Evolutionary conservation across 2,888 invertebrate genomes (phyloP).

Genomic region (Pyrrhia umbra): DNA sequence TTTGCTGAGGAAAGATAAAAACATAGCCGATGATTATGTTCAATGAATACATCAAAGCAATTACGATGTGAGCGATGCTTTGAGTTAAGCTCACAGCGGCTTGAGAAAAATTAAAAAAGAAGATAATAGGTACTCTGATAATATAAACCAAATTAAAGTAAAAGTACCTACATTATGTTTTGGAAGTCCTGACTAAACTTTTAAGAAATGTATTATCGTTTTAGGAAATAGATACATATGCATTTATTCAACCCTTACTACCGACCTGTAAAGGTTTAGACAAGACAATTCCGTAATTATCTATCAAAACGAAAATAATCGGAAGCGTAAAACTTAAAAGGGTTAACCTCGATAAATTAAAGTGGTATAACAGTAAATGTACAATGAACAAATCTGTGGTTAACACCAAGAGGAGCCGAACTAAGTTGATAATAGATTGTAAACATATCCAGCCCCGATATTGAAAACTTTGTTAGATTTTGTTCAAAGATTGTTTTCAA

Average conservation of each 20-base stretch:
- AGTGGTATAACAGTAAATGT: constrained; percentile 28
- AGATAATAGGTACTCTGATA: not conserved
- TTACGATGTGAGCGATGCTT: not conserved
- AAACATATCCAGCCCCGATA: constrained; percentile 39
- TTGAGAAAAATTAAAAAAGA: not conserved
- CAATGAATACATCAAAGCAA: constrained; percentile 4
- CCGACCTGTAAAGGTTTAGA: no score
- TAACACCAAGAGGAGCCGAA: constrained; percentile 38
- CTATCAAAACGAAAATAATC: constrained; percentile 13
- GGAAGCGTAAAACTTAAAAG: constrained; percentile 22
- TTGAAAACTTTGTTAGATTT: constrained; percentile 48
- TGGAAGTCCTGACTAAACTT: no score
- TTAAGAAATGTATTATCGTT: no score
- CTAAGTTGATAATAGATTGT: constrained; percentile 35
- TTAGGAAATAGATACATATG: not conserved
- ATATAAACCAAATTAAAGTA: no score
- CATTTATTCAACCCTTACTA: no score
- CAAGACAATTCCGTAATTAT: not conserved
- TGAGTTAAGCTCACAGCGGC: constrained; percentile 3
- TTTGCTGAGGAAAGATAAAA: constrained; percentile 18
- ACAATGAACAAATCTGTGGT: constrained; percentile 42
- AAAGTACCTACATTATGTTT: no score
- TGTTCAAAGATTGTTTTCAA: constrained; percentile 58
- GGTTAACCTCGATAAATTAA: constrained; percentile 36
- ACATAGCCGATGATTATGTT: constrained; percentile 15